A percentile compares a stretch with the other conserved stretches of the same genome.
Conservation (phyloP, 2,888 invertebrate genomes). For the Glyphotaelius pellucidus region DNA sequence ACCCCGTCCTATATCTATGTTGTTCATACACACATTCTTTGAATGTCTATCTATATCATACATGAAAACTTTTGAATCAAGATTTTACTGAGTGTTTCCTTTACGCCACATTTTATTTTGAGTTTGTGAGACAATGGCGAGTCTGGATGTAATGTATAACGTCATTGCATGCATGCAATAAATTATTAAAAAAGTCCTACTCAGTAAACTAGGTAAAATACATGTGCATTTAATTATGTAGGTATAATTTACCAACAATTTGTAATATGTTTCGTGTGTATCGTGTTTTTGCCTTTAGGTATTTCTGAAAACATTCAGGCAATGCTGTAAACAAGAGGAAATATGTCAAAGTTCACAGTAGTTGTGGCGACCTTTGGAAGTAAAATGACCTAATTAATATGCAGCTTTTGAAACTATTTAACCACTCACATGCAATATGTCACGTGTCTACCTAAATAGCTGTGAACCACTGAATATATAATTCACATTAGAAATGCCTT, state of each 20-base stretch:
- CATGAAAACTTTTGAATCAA: too few relatives aligned
- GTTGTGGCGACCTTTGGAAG: conserved; percentile 24
- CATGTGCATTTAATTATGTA: not conserved
- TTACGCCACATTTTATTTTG: too few relatives aligned
- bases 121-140: too few relatives aligned
- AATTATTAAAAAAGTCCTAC: too few relatives aligned
- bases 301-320: not conserved
- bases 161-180: too few relatives aligned
- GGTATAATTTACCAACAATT: not conserved
- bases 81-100: too few relatives aligned
- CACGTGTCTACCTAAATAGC: not conserved
- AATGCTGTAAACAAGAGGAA: not conserved
- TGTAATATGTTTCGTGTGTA: not conserved
- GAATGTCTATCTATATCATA: too few relatives aligned
- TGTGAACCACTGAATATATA: not conserved
- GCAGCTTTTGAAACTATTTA: not conserved
- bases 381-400: conserved; percentile 36
- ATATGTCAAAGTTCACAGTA: conserved; percentile 27
- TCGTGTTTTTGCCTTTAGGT: not conserved
- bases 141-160: too few relatives aligned
- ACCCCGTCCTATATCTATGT: too few relatives aligned
- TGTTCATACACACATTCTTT: too few relatives aligned
- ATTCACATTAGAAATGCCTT: not conserved
- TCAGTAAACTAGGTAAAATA: not conserved
- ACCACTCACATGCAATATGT: conserved; percentile 14